A percentile compares a stretch with the other conserved stretches of the same genome.
Conservation (phyloP, 2,888 invertebrate genomes). For the Cephus pygmeus region DNA sequence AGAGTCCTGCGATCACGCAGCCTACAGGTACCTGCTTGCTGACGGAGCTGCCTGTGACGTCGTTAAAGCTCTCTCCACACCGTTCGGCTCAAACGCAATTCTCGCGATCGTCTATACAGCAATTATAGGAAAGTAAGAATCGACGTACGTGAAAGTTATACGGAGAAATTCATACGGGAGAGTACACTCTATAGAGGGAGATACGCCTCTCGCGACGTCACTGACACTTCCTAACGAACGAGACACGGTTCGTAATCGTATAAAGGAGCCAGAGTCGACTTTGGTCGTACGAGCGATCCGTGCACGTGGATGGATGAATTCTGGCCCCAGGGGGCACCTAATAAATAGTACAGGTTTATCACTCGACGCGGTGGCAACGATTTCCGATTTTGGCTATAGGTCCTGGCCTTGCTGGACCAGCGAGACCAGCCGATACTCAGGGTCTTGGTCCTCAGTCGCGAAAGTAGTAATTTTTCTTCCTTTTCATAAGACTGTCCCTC, state of each 20-base stretch:
- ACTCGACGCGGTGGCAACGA: neutral
- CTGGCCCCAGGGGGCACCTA: slow-evolving; percentile 39
- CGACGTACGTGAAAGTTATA: neutral
- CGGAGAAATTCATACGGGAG: neutral
- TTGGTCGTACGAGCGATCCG: neutral
- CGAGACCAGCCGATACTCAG: neutral
- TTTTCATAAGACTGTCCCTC: neutral
- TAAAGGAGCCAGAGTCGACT: neutral
- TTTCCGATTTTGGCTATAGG: neutral
- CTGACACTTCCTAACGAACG: neutral
- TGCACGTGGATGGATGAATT: slow-evolving; percentile 29
- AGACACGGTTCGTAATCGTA: neutral
- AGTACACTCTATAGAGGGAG: neutral
- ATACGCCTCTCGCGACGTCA: neutral
- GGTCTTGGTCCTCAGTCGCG: neutral
- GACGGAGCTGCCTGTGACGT: neutral
- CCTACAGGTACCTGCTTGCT: neutral
- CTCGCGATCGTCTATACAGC: neutral
- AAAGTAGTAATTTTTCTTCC: neutral
- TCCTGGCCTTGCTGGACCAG: neutral
- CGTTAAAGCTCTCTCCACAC: neutral
- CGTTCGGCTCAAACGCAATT: neutral
- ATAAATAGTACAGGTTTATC: slow-evolving; percentile 51
- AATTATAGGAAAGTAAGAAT: neutral
- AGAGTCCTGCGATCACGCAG: neutral